A percentile compares a stretch with the other conserved stretches of the same genome.
These are phyloP conservation scores for Cathartes aura DNA, from an alignment of 2,113 vertebrate species.

Conservation along the genomic window DNA sequence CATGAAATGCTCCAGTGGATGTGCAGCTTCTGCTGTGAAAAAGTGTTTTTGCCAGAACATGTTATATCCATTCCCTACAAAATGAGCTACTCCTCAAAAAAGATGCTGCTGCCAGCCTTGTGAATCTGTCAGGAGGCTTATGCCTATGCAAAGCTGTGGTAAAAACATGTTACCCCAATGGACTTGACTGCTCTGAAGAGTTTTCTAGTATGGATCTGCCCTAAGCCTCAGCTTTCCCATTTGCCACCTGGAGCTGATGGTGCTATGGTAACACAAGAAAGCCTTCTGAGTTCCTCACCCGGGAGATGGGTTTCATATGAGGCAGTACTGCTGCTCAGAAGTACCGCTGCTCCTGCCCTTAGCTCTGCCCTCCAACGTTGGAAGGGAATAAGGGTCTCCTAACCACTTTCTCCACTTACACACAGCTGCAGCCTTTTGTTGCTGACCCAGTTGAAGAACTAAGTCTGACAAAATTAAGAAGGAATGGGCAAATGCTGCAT, in stretches of 20 bases:
- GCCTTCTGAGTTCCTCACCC: neutral
- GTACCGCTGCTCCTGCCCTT: neutral
- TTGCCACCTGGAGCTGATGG: neutral
- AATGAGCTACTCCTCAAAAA: neutral
- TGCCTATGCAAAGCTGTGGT: neutral
- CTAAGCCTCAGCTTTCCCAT: neutral
- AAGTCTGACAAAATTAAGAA: neutral
- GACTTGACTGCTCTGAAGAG: neutral
- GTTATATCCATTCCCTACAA: neutral
- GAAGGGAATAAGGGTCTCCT: neutral
- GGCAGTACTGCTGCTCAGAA: neutral
- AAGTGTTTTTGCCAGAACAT: neutral
- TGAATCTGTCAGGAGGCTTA: neutral
- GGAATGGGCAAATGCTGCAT: neutral
- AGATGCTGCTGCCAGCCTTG: neutral
- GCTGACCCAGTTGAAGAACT: neutral
- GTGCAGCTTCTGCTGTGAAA: neutral
- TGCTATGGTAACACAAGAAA: neutral
- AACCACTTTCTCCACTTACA: neutral
- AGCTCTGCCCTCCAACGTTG: fast-evolving
- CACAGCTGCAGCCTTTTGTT: neutral
- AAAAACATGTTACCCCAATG: neutral
- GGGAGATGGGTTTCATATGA: neutral
- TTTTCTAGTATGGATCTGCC: neutral
- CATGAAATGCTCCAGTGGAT: constrained; percentile 17